Percentiles rank a stretch among this genome's conserved stretches.
These are phyloP conservation scores for Clarias platycephalus DNA, from an alignment of 2,797 vertebrate genomes.

Conservation along the genomic window DNA sequence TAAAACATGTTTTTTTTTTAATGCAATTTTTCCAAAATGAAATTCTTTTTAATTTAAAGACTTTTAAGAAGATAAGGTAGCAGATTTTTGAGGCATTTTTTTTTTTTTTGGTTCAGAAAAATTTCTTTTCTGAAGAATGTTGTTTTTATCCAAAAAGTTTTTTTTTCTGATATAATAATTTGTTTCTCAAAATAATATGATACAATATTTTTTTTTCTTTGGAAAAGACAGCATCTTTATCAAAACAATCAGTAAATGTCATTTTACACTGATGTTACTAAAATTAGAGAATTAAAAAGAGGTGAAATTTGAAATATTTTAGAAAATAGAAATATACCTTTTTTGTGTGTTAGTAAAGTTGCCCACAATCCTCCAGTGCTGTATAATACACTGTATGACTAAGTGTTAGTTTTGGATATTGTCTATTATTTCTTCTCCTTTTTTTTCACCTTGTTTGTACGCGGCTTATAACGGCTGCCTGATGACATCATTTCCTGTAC, in stretches of 20 bases:
- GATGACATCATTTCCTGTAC: conserved; percentile 55
- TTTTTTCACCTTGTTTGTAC: conserved; percentile 17
- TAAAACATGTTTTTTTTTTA: too few relatives aligned
- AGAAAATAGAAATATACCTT: neutral
- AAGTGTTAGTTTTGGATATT: neutral
- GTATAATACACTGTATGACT: neutral
- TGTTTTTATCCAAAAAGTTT: neutral
- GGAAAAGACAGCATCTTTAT: too few relatives aligned
- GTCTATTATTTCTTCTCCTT: neutral
- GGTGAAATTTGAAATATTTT: too few relatives aligned
- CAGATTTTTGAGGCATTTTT: neutral
- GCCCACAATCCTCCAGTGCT: conserved; percentile 2
- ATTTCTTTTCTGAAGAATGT: neutral
- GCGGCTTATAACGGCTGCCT: conserved; percentile 25
- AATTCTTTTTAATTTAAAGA: neutral
- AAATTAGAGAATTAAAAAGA: too few relatives aligned
- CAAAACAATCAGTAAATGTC: too few relatives aligned
- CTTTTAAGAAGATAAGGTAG: too few relatives aligned
- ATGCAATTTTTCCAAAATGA: neutral
- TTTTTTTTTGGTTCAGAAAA: neutral
- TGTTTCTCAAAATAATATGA: neutral
- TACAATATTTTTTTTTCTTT: too few relatives aligned
- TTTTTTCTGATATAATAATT: neutral
- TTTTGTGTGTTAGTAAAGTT: neutral
- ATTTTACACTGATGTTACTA: too few relatives aligned